Evolutionary conservation across 2,888 invertebrate genomes (phyloP).

Genomic region (Ischnura elegans): DNA sequence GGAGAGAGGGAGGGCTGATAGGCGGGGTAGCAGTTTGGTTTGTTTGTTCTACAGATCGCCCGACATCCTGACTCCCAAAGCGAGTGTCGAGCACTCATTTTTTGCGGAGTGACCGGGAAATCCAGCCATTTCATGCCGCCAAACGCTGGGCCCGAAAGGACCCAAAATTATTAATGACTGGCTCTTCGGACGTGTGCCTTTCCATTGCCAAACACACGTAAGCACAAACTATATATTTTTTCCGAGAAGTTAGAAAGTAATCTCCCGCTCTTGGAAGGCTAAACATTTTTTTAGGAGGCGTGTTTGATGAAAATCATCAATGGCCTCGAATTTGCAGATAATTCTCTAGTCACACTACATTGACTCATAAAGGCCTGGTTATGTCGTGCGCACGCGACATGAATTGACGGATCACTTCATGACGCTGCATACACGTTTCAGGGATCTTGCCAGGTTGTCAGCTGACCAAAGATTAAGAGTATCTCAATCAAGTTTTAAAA

Average conservation of each 20-base stretch:
- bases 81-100: background rate
- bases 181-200: background rate
- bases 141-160: background rate
- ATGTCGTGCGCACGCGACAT: too few relatives aligned
- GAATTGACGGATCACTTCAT: too few relatives aligned
- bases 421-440: too few relatives aligned
- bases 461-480: too few relatives aligned
- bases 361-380: too few relatives aligned
- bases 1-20: background rate
- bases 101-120: constrained; percentile 27
- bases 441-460: too few relatives aligned
- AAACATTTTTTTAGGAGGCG: background rate
- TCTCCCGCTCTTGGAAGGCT: background rate
- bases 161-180: constrained; percentile 25
- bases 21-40: background rate
- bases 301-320: background rate
- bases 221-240: background rate
- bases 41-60: background rate
- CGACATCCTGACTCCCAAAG: background rate
- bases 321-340: background rate
- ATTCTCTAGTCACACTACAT: background rate
- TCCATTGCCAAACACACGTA: background rate
- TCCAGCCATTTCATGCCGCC: constrained; percentile 18
- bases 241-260: background rate
- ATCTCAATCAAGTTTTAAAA: too few relatives aligned